These are phyloP conservation scores for Scolanthus callimorphus DNA, from an alignment of 92 coral and sea anemone genomes.

Conservation along the genomic window DNA sequence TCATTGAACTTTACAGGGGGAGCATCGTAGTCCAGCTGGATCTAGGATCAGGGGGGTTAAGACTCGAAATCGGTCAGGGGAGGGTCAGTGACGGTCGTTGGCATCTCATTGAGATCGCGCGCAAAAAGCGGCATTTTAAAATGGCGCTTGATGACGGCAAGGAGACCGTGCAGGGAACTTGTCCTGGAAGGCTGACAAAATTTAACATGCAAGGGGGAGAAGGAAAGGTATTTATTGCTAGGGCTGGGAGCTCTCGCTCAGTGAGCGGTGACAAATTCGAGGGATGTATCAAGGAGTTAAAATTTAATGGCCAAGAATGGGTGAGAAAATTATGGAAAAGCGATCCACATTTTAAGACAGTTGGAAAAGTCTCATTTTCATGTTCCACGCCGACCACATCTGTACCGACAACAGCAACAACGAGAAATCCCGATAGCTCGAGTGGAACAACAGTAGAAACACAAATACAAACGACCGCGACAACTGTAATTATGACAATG, in stretches of 20 bases:
- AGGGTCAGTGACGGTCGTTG: slow-evolving; percentile 28
- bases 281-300: slow-evolving; percentile 39
- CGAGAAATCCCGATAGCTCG: too few species aligned
- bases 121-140: slow-evolving; percentile 16
- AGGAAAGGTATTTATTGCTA: slow-evolving; percentile 41
- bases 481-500: too few species aligned
- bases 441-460: too few species aligned
- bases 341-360: slow-evolving; percentile 2
- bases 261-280: slow-evolving; percentile 18
- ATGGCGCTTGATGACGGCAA: neutral
- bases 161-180: slow-evolving; percentile 1
- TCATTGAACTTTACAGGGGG: slow-evolving; percentile 33
- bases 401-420: slow-evolving; percentile 1
- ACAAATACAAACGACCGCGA: too few species aligned
- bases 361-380: slow-evolving; percentile 12
- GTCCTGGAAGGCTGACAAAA: slow-evolving; percentile 35
- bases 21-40: slow-evolving; percentile 37
- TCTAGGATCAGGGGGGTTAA: slow-evolving; percentile 44
- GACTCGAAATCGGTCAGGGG: slow-evolving; percentile 13
- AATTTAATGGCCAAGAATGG: slow-evolving; percentile 28
- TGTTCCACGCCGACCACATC: slow-evolving; percentile 2
- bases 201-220: slow-evolving; percentile 48
- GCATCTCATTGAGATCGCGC: slow-evolving; percentile 34
- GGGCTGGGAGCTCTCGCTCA: slow-evolving; percentile 1
- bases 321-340: slow-evolving; percentile 8